Evolutionary conservation across 2,113 vertebrate species (phyloP).

Genomic region (Psilopogon haemacephalus): DNA sequence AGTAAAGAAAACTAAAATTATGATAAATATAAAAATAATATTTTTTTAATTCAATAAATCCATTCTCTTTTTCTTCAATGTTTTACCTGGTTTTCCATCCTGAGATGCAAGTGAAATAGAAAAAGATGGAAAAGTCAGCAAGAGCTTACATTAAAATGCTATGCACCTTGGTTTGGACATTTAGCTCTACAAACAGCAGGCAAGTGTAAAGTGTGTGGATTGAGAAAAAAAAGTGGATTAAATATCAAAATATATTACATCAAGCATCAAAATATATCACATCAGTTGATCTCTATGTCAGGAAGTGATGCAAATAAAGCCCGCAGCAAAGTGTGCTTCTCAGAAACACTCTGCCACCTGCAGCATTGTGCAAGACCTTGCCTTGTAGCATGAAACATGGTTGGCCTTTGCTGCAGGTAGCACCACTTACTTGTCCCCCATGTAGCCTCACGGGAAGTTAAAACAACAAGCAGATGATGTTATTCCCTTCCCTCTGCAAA

Average conservation of each 20-base stretch:
- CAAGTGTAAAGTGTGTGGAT: not conserved
- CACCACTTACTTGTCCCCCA: not conserved
- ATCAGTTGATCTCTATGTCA: conserved; percentile 22
- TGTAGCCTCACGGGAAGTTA: not conserved
- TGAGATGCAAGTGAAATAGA: not conserved
- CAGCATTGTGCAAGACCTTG: conserved; percentile 44
- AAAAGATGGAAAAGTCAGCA: not conserved
- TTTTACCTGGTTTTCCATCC: not conserved
- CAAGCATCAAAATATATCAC: not conserved
- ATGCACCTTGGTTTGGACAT: not conserved
- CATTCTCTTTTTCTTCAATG: not conserved
- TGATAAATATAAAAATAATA: not conserved
- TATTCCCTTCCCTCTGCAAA: not conserved
- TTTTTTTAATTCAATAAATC: not conserved
- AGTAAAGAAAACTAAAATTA: conserved; percentile 3
- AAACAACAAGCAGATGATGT: not conserved
- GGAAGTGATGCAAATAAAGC: conserved; percentile 44
- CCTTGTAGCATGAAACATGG: not conserved
- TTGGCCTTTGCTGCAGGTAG: not conserved
- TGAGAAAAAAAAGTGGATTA: not conserved
- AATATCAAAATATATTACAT: not conserved
- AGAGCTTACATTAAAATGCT: not conserved
- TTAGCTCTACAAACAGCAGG: not conserved
- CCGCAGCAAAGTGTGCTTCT: not conserved
- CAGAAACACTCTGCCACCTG: conserved; percentile 31